phyloP scores from a whole-genome alignment of 2,113 vertebrate species.

The Sapajus apella region DNA sequence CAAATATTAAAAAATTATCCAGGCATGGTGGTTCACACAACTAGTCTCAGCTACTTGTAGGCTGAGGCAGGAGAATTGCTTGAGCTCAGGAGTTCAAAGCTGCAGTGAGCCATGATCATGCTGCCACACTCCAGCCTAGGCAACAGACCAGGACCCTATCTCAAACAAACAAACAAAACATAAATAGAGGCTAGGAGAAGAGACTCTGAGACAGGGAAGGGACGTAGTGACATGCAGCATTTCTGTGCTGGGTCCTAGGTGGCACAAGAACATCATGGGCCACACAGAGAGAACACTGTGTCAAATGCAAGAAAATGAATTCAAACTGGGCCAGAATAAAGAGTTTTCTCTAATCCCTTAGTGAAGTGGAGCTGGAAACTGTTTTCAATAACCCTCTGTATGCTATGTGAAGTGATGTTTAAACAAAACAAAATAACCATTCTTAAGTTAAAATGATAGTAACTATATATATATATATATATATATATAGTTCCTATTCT shows the following conservation, averaged over 20 bases:
- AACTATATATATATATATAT: neutral
- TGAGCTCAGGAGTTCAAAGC: neutral
- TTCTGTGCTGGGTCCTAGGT: neutral
- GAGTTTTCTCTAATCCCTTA: neutral
- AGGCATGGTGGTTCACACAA: neutral
- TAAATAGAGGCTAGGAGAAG: neutral
- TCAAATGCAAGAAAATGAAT: neutral
- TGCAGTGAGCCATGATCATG: neutral
- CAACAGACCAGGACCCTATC: neutral
- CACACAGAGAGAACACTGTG: neutral
- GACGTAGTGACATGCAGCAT: neutral
- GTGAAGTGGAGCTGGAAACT: neutral
- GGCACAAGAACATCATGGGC: neutral
- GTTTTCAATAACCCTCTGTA: neutral
- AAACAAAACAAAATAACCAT: neutral
- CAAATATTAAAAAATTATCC: neutral
- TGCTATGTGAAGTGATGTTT: neutral
- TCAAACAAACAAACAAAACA: slow-evolving; percentile 24
- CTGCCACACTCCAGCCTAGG: neutral
- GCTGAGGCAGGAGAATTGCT: neutral
- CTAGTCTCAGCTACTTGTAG: neutral
- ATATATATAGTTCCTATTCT: neutral
- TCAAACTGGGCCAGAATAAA: neutral
- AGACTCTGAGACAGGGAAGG: neutral
- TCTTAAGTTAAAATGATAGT: neutral